Base-by-base conservation (phyloP, 53 echinoderm and acorn worm species). In the Mesocentrotus franciscanus region DNA sequence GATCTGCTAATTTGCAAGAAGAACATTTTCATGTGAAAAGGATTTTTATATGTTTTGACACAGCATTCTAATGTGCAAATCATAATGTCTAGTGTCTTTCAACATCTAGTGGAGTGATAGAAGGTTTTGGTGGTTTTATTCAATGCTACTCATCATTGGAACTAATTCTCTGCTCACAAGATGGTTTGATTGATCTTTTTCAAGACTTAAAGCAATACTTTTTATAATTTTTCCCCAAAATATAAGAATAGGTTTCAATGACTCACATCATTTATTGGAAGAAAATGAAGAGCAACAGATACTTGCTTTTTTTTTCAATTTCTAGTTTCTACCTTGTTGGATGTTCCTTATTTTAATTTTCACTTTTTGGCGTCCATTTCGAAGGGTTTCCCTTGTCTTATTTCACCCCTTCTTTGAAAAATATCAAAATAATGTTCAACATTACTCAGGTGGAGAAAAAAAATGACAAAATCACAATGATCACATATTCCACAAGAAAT, bases 401-500 rank as follows among this genome's bases (percentile, higher is more conserved):
- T 2, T 76, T 22, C 22, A 16, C 87, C 87, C 27, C 22, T 87
- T 5, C 58, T 26, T 58, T 87, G 58, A 27, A 29, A 22, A 87
- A 11, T 87, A 58, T 58, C 29, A 27, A 57, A 29, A 87, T 87
- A 87, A 87, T 87, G 58, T 15, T 87, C 87, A 87, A 87, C 87
- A 87, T 87, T 87, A 87, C n/a, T 87, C 17, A 27, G 49, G 10
- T 2, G 26, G 11, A 26, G 57, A 14, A 39, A 71, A 18, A 72
- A 81, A 81, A 57, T 87, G 58, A 87, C 27, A 87, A 87, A 85
- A 56, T 9, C n/a, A 87, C 87, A 57, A 58, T 27, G 56, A 58
- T 87, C 87, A 87, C 87, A 87, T 58, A 87, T 27, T 87, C 87
- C 58, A 87, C 58, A 87, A 87, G 8, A 85, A 78, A 78, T 42